Base-by-base conservation (phyloP, 2,888 invertebrate species). In the Pimpla rufipes region DNA sequence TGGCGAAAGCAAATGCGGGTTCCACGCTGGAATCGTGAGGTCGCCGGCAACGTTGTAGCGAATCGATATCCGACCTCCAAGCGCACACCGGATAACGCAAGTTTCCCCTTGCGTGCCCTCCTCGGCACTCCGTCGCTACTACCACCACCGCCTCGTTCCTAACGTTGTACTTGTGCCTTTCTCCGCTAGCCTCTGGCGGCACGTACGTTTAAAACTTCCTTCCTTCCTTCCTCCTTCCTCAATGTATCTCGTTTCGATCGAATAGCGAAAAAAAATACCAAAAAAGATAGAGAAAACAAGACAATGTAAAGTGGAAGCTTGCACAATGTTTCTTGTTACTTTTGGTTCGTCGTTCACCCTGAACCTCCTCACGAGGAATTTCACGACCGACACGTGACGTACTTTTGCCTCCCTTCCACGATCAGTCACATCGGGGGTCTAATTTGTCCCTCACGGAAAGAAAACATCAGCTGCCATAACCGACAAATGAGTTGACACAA, bases 1-100 rank as follows among this genome's bases (percentile, higher is more conserved):
- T 52, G 62, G 18, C 47, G 67, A 59, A 57, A 59, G 76, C 16
- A 52, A 73, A 55, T 52, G 37, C 64, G 68, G 47, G 40, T 64
- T 21, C 47, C 23, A 57, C 45, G 47, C 50, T 59, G 71, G 52
- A 71, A 55, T 76, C 45, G 75, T 29, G 55, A 52, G 66, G 73
- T 77, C 77, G 67, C 57, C 67, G 50, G 73, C 47, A 47, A 77
- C 70, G 55, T 76, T 55, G 62, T 45, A 66, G 40, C 52, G 18
- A 57, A 71, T 81, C 76, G 81, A 81, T 81, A 71, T 79, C 71
- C 52, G 45, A 70, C 66, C 66, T 76, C 52, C 52, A 68, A 75
- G 11, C 62, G 42, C 23, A 55, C 67, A 42, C 42, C 29, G 80
- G 75, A 80, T 70, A 75, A 75, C 80, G 52, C 68, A 57, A 75